A percentile compares a stretch with the other conserved stretches of the same genome.
Conservation (phyloP, 2,113 vertebrate species). For the Nibea coibor region DNA sequence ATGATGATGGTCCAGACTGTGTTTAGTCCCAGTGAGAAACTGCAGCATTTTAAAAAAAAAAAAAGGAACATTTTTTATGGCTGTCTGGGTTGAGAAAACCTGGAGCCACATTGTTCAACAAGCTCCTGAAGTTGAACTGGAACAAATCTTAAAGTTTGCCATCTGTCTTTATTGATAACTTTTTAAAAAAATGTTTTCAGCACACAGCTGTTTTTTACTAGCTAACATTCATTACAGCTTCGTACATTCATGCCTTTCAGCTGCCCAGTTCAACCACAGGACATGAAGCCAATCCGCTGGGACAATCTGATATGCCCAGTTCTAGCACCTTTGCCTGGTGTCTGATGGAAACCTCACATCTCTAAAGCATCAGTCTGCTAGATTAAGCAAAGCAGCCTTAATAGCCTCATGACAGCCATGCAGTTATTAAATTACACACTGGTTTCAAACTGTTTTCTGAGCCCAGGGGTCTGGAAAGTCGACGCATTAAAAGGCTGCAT, state of each 20-base stretch:
- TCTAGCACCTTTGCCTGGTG: not conserved
- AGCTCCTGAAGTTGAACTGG: not conserved
- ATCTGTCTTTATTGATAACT: not conserved
- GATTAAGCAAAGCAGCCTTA: constrained; percentile 31
- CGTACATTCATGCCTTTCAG: not conserved
- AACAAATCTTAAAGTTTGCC: not conserved
- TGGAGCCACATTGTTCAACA: not conserved
- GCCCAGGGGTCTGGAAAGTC: constrained; percentile 19
- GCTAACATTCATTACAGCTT: not conserved
- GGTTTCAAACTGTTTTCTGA: constrained; percentile 20
- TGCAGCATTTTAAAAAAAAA: not conserved
- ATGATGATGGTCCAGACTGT: not conserved
- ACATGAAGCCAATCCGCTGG: not conserved
- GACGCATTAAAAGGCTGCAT: not conserved
- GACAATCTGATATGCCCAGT: not conserved
- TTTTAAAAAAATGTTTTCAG: not conserved
- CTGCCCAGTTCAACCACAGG: not conserved
- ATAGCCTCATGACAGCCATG: constrained; percentile 34
- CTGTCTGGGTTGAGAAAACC: not conserved
- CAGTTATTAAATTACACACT: constrained; percentile 52
- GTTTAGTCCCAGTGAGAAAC: not conserved
- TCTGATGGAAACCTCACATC: constrained; percentile 20
- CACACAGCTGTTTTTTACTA: not conserved
- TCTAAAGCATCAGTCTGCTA: constrained; percentile 26
- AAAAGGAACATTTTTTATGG: not conserved